phyloP scores from a whole-genome alignment of 2,113 vertebrate species.

The Brienomyrus brachyistius region DNA sequence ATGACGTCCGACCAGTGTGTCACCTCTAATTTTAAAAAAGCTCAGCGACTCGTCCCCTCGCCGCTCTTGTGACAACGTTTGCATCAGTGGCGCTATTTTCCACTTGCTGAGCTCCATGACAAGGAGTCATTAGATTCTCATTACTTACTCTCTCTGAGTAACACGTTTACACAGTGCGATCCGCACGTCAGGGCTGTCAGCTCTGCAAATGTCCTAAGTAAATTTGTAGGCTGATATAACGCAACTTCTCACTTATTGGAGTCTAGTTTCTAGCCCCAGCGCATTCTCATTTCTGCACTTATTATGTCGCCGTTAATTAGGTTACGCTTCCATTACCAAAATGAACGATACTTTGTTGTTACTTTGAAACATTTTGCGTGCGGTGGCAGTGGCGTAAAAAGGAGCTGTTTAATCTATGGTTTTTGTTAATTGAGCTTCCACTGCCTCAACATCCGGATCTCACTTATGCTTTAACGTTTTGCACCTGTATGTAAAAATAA shows the following conservation, averaged over 20 bases:
- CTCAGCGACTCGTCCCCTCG: background rate
- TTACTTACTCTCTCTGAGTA: conserved; percentile 6
- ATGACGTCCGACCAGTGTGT: background rate
- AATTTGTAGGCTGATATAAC: background rate
- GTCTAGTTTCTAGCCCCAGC: background rate
- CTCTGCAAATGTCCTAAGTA: background rate
- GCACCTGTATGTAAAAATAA: background rate
- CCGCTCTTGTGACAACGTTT: background rate
- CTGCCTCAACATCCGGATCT: background rate
- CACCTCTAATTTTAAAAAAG: conserved; percentile 4
- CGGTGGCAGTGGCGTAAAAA: no score
- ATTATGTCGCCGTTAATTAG: background rate
- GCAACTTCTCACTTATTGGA: background rate
- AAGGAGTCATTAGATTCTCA: conserved; percentile 9
- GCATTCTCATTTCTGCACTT: background rate
- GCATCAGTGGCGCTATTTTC: background rate
- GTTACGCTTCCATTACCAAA: conserved; percentile 2
- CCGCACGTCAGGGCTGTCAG: conserved; percentile 4
- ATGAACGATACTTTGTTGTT: background rate
- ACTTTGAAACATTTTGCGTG: background rate
- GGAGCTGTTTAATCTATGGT: background rate
- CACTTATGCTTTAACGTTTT: background rate
- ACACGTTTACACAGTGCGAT: background rate
- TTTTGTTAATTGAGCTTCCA: background rate
- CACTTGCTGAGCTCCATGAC: conserved; percentile 13